Evolutionary conservation across 2,113 vertebrate genomes (phyloP).

Genomic region (rabbit (Oryctolagus cuniculus)): mOryCun1.1 NC_091435.1:42778501-42779000

Average conservation of each 20-base stretch:
- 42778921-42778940: no score
- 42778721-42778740: neutral
- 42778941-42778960: no score
- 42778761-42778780: neutral
- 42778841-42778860: no score
- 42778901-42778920: no score
- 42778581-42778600: neutral
- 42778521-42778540: neutral
- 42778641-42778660: neutral
- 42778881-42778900: no score
- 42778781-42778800: neutral
- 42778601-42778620: neutral
- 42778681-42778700: neutral
- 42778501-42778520: neutral
- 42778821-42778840: no score
- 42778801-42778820: neutral
- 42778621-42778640: neutral
- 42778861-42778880: no score
- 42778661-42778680: neutral
- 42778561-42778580: neutral
- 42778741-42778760: neutral
- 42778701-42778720: neutral
- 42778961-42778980: no score
- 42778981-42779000: no score
- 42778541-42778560: neutral